Base-by-base conservation (phyloP, 1,140 invertebrate genomes). In the Gryon sp. region DNA sequence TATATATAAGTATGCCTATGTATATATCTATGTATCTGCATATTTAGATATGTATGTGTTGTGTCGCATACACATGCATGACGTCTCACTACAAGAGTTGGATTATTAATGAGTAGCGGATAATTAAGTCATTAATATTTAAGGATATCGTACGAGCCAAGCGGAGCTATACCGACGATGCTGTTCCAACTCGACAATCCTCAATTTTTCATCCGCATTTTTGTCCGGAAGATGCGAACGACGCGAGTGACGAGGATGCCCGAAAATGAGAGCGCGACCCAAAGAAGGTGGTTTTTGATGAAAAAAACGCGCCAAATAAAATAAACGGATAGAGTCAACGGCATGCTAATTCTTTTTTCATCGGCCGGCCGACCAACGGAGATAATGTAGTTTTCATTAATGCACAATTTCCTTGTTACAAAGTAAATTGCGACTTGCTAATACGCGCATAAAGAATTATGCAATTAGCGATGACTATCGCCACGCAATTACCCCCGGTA, bases 101-200 rank as follows among this genome's bases (percentile, higher is more conserved):
- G 78, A 83, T 85, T 84, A 85, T 85, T 85, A 84, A 85, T 80
- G 80, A 81, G 69, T 65, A 69, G 62, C 78, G 84, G 83, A 85
- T 86, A 86, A 86, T 86, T 84, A 86, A 84, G 83, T 83, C 82
- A 79, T 84, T 86, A 86, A 86, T 86, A 86, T 86, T 84, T 86
- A 83, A 84, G 81, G 78, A 83, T 76, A 69, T 69, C 80, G 80
- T 80, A 76, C 77, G 75, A 79, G 78, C 79, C 79, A 80, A 82
- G 80, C 81, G 78, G n/a, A 79, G 80, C 62, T 50, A 55, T 26
- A 48, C 50, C 74, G 52, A 59, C 76, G 68, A 76, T 79, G 72
- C 75, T 41, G 72, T 59, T 70, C 45, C 50, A 76, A 53, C 70
- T 75, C 68, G 52, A 59, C 76, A 45, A 76, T 76, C 75, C 75